phyloP scores from a whole-genome alignment of 1,140 invertebrate genomes.

The Grapholita molesta region DNA sequence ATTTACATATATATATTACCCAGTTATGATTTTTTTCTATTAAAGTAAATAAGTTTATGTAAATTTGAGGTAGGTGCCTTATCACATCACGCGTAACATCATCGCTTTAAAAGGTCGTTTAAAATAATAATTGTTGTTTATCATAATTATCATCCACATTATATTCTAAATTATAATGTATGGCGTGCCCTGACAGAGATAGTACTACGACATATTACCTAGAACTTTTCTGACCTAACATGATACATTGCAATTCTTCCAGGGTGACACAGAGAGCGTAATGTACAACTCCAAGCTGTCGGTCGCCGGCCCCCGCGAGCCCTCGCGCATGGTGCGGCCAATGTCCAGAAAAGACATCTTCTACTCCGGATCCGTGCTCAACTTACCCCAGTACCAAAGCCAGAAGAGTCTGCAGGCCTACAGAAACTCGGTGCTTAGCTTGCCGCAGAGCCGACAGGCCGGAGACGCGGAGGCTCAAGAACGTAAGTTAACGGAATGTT shows the following conservation, averaged over 20 bases:
- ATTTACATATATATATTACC: no score
- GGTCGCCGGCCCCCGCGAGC: slow-evolving; percentile 74
- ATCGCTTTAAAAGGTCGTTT: no score
- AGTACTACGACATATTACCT: no score
- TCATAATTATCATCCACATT: no score
- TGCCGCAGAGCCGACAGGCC: slow-evolving; percentile 83
- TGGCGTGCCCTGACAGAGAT: no score
- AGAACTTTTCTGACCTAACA: no score
- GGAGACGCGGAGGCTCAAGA: slow-evolving; percentile 84
- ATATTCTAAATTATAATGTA: no score
- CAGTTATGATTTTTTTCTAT: no score
- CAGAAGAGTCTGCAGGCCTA: slow-evolving; percentile 95
- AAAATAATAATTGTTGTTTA: no score
- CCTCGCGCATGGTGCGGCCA: slow-evolving; percentile 89
- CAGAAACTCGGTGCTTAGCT: slow-evolving; percentile 88
- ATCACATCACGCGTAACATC: no score
- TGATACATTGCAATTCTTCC: slow-evolving; percentile 27
- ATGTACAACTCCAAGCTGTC: slow-evolving; percentile 73
- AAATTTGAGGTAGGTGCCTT: no score
- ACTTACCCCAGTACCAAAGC: slow-evolving; percentile 94
- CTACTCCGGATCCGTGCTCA: slow-evolving; percentile 96
- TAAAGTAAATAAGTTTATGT: no score
- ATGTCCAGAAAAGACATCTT: slow-evolving; percentile 98
- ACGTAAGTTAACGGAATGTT: slow-evolving; percentile 76
- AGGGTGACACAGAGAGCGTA: slow-evolving; percentile 64